Percentiles rank a stretch among this genome's conserved stretches.
phyloP scores from a whole-genome alignment of 2,797 vertebrate species.

The Threskiornis aethiopicus region DNA sequence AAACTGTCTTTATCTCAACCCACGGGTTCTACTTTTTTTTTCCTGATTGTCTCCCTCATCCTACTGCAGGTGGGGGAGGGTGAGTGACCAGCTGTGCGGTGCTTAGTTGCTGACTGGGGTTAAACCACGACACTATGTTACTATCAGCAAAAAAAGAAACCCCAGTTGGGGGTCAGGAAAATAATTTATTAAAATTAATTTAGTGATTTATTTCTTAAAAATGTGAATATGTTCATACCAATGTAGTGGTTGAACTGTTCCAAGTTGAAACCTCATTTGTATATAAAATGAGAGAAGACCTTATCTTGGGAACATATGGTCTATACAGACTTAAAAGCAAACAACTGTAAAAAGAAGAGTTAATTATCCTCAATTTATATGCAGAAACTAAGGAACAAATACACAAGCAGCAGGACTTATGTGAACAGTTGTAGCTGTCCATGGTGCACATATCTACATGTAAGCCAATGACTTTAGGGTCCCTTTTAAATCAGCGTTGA shows the following conservation, averaged over 20 bases:
- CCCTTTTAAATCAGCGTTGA: background rate
- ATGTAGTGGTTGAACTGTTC: background rate
- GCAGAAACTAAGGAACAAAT: background rate
- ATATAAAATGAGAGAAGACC: background rate
- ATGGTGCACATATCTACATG: rapidly evolving
- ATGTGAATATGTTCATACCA: background rate
- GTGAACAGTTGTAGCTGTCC: background rate
- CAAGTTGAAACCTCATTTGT: background rate
- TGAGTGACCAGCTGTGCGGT: too few species aligned
- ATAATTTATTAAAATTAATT: background rate
- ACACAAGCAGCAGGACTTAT: background rate
- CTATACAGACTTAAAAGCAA: background rate
- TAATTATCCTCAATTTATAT: background rate
- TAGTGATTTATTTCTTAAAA: background rate
- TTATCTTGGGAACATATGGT: background rate
- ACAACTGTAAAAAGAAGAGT: background rate
- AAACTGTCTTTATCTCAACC: too few species aligned
- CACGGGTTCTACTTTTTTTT: too few species aligned
- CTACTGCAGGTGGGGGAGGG: too few species aligned
- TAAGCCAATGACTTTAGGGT: background rate
- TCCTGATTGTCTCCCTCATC: too few species aligned
- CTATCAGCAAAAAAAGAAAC: background rate
- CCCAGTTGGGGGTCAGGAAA: rapidly evolving
- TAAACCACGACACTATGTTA: background rate
- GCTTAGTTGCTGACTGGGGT: too few species aligned